phyloP scores from a whole-genome alignment of 1,140 invertebrate species.

The Drosophila orosa region DNA sequence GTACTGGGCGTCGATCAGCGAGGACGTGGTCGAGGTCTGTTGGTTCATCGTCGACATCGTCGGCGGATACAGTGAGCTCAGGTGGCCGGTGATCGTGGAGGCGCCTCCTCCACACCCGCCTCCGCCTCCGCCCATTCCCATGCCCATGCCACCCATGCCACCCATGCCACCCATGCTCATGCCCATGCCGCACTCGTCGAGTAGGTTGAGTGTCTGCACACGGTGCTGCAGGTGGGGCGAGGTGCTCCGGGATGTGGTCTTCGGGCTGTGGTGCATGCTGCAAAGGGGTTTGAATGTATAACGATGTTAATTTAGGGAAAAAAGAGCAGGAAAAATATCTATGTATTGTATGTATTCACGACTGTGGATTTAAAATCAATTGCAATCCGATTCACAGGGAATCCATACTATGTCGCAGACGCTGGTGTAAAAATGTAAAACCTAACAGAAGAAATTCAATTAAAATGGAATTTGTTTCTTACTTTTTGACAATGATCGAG shows the following conservation, averaged over 20 bases:
- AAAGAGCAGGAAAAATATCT: too few relatives aligned
- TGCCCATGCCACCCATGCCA: constrained; percentile 20
- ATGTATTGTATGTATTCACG: too few relatives aligned
- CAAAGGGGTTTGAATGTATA: neutral
- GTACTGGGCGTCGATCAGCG: constrained; percentile 80
- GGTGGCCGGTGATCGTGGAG: constrained; percentile 74
- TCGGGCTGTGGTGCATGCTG: constrained; percentile 83
- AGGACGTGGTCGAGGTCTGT: constrained; percentile 82
- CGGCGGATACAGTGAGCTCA: constrained; percentile 79
- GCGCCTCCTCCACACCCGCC: constrained; percentile 50
- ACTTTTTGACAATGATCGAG: too few relatives aligned
- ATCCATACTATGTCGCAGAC: too few relatives aligned
- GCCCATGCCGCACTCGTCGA: constrained; percentile 69
- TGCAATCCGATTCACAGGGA: too few relatives aligned
- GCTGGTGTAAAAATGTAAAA: too few relatives aligned
- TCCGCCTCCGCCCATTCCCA: constrained; percentile 28
- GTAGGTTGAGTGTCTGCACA: constrained; percentile 78
- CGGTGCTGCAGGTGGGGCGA: constrained; percentile 82
- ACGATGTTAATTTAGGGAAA: neutral
- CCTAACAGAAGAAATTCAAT: too few relatives aligned
- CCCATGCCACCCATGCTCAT: constrained; percentile 39
- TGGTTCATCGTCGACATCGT: constrained; percentile 82
- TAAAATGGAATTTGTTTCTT: too few relatives aligned
- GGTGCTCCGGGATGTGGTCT: constrained; percentile 82
- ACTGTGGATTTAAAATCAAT: neutral